Evolutionary conservation across 2,888 invertebrate genomes (phyloP).

Genomic region (Suillia variegata): DNA sequence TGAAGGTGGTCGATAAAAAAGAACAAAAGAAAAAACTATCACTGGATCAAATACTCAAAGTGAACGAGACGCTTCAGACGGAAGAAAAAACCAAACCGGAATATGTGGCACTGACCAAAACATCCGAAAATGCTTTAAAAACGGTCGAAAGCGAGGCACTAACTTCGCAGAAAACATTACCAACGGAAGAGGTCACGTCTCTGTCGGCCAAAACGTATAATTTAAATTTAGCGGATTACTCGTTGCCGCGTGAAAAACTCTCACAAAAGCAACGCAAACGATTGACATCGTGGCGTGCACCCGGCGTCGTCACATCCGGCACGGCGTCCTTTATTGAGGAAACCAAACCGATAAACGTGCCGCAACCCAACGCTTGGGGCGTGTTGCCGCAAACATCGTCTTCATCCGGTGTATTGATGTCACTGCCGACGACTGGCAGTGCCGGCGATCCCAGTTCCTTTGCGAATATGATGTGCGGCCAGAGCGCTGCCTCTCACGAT

Average conservation of each 20-base stretch:
- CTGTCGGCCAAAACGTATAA: constrained; percentile 35
- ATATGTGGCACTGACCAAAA: constrained; percentile 56
- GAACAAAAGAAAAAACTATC: constrained; percentile 57
- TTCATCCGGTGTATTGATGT: constrained; percentile 10
- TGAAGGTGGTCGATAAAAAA: constrained; percentile 61
- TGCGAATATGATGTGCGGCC: constrained; percentile 52
- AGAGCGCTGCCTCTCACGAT: no score
- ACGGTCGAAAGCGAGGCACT: not conserved
- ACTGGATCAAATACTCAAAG: constrained; percentile 31
- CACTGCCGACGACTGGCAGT: constrained; percentile 42
- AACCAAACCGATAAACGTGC: constrained; percentile 36
- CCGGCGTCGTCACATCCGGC: constrained; percentile 1
- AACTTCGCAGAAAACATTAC: not conserved
- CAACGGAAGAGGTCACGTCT: not conserved
- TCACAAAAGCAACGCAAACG: constrained; percentile 68
- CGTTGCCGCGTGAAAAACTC: constrained; percentile 59
- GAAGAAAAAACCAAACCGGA: constrained; percentile 62
- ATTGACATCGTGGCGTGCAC: constrained; percentile 57
- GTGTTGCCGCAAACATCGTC: constrained; percentile 30
- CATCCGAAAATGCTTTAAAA: constrained; percentile 15
- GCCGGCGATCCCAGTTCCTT: constrained; percentile 48
- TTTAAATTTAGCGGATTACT: constrained; percentile 50
- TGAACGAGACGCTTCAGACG: constrained; percentile 62
- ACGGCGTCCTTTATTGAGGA: constrained; percentile 12
- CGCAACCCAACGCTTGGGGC: constrained; percentile 53